Evolutionary conservation across 2,113 vertebrate species (phyloP), one percentile per base, ranked within the genome.

Genomic region (Chitala chitala): DNA sequence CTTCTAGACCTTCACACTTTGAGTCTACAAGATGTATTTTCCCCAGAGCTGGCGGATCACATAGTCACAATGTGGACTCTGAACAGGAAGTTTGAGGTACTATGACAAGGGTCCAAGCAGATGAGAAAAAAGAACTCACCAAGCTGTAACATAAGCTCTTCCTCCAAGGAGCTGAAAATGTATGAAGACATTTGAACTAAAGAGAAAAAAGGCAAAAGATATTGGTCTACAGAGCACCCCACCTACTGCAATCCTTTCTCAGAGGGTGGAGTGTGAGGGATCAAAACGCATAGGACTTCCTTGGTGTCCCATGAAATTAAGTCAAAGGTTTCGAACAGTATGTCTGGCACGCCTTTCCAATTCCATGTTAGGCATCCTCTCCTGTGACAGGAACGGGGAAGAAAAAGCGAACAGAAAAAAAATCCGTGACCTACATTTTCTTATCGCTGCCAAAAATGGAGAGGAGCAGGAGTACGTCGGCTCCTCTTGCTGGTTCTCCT

Each of bases 111-210:
- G n/a, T n/a, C n/a, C n/a, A n/a, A n/a, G n/a, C n/a, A n/a, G n/a
- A n/a, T n/a, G n/a, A n/a, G n/a, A 24, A 58, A 82, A 83, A 81
- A 22, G 76, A 48, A 46, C 77, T 79, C 72, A 85, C 79, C n/a
- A n/a, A n/a, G n/a, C n/a, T n/a, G n/a, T n/a, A n/a, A 82, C 80
- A 79, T 1, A 44, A 68, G 24, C 44, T n/a, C 64, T 46, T 66
- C 46, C n/a, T 66, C 20, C 46, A 22, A 68, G 64, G 13, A n/a
- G 64, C 64, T 26, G 40, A 26, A n/a, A 42, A 46, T 42, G 24
- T 68, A 42, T 33, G n/a, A n/a, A n/a, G n/a, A n/a, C n/a, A n/a
- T n/a, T 26, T 10, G 3, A 3, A 66, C n/a, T 44, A 42, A 48
- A 46, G 64, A 10, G 63, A n/a, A 10, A n/a, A n/a, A n/a, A n/a